Evolutionary conservation across 2,888 invertebrate species (phyloP).

Genomic region (Plemyria rubiginata): DNA sequence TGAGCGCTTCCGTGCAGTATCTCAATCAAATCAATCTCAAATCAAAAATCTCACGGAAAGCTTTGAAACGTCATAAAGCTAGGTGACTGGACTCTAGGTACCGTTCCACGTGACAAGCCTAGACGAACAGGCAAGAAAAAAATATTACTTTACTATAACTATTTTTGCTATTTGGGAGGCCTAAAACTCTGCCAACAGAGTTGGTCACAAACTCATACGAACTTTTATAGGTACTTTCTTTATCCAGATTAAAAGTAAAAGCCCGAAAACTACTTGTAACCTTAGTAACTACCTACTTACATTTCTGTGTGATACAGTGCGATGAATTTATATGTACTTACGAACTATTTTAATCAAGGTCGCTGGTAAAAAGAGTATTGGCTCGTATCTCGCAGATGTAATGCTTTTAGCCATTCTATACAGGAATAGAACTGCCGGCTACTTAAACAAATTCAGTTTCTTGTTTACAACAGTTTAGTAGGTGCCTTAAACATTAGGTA

Average conservation of each 20-base stretch:
- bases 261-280: neutral
- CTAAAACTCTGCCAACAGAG: no score
- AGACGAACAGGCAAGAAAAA: no score
- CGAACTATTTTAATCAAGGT: constrained; percentile 2
- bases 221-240: no score
- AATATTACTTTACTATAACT: no score
- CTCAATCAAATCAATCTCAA: no score
- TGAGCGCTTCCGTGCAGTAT: no score
- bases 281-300: neutral
- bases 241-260: neutral
- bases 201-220: no score
- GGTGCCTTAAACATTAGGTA: neutral
- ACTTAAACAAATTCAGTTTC: neutral
- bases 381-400: neutral
- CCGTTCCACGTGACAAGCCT: no score
- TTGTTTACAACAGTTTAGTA: neutral
- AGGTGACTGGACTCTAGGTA: no score
- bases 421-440: neutral
- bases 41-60: no score
- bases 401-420: neutral
- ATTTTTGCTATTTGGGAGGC: no score
- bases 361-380: neutral
- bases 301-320: neutral
- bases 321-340: neutral
- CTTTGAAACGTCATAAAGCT: no score